Base-by-base conservation (phyloP, 2,797 vertebrate species). In the Bufotes viridis region DNA sequence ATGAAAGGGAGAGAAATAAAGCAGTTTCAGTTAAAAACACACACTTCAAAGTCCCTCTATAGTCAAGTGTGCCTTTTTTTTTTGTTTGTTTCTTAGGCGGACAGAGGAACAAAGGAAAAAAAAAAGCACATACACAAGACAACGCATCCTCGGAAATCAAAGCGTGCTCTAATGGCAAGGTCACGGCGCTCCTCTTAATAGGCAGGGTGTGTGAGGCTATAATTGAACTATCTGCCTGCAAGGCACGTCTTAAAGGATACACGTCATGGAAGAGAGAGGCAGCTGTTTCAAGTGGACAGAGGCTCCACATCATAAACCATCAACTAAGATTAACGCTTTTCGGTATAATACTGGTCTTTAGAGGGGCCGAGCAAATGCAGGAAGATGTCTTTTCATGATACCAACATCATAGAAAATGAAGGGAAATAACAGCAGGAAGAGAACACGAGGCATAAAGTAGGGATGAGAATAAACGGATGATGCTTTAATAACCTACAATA, bases 111-210 rank as follows among this genome's bases (percentile, higher is more conserved):
- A 7, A 18, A 63, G 29, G 22, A 26, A 78, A 58, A 84, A 74
- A 84, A 14, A 26, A 57, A 57, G 0, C 29, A n/a, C 42, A 78
- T 9, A n/a, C 51, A 80, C 55, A 82, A 67, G 81, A 88, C 76
- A 87, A 82, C 20, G 55, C 79, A 58, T 18, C 55, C n/a, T 60
- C 65, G 53, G 60, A 90, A 88, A 93, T 93, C 92, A 91, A 93
- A 92, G 92, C 91, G 79, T 90, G 91, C 87, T 90, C 29, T 92
- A 92, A 91, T 90, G 90, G 91, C 92, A 92, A 92, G 93, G 92
- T 93, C 92, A 90, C 90, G 90, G 91, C 76, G 88, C 87, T 55
- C 72, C 91, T 88, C 88, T 78, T 91, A 92, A 93, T 91, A 92
- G 90, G 88, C 89, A 90, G 91, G 92, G 93, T 89, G 92, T 92